These are phyloP conservation scores for Philereme vetulata DNA, from an alignment of 2,888 invertebrate species.

Conservation along the genomic window DNA sequence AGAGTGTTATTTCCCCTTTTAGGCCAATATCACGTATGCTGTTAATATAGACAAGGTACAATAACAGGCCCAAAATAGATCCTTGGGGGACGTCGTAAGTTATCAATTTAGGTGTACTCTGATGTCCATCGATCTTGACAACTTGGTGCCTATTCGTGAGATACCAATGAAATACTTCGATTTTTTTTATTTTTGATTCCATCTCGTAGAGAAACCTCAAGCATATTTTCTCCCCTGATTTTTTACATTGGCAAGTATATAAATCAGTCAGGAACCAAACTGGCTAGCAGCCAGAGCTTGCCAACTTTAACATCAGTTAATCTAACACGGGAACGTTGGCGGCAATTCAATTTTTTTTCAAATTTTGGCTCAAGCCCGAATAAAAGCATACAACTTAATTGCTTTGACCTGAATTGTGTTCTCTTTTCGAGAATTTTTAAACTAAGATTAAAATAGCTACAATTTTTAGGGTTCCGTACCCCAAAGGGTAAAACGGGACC, in stretches of 20 bases:
- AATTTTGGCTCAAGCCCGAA: slow-evolving; percentile 72
- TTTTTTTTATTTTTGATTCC: too few species aligned
- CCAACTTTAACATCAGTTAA: slow-evolving; percentile 74
- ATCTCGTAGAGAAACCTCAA: background rate
- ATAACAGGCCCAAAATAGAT: too few species aligned
- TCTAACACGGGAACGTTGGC: slow-evolving; percentile 69
- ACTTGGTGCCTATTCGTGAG: too few species aligned
- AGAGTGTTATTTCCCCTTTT: too few species aligned
- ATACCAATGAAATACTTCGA: too few species aligned
- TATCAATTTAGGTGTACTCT: too few species aligned
- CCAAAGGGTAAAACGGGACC: too few species aligned
- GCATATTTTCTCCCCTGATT: slow-evolving; percentile 10
- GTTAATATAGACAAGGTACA: too few species aligned
- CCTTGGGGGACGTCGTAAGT: too few species aligned
- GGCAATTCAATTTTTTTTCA: slow-evolving; percentile 66
- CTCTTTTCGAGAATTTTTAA: slow-evolving; percentile 55
- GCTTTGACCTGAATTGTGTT: slow-evolving; percentile 66
- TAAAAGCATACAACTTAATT: slow-evolving; percentile 72
- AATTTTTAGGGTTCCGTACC: too few species aligned
- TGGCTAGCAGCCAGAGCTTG: slow-evolving; percentile 58
- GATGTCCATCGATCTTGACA: too few species aligned
- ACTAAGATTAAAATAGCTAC: slow-evolving; percentile 16
- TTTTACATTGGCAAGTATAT: slow-evolving; percentile 37
- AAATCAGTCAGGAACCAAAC: slow-evolving; percentile 56
- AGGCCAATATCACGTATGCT: too few species aligned